These are phyloP conservation scores for Macaca mulatta DNA, from an alignment of 2,113 vertebrate species.

Conservation along the genomic window DNA sequence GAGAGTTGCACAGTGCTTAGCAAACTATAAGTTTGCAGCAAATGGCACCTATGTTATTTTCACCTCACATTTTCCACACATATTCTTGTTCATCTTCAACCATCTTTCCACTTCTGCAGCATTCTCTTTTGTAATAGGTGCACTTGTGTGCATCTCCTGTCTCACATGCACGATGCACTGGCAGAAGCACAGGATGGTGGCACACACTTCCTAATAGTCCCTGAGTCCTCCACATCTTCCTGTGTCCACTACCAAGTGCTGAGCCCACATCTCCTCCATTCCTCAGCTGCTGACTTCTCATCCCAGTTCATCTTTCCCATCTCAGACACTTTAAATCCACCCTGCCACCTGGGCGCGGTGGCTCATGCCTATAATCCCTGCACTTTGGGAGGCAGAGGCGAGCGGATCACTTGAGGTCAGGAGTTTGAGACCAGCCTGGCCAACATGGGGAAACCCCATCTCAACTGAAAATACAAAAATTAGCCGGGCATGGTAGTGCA, in stretches of 20 bases:
- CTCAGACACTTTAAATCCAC: background rate
- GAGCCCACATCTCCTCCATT: too few species aligned
- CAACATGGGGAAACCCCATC: too few species aligned
- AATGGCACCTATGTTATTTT: background rate
- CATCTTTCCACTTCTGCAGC: background rate
- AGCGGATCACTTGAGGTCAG: too few species aligned
- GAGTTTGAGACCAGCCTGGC: too few species aligned
- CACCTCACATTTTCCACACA: background rate
- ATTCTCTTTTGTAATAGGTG: background rate
- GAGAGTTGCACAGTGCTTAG: background rate
- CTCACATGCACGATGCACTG: accelerated
- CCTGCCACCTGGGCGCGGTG: too few species aligned
- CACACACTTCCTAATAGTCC: background rate
- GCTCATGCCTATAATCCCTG: too few species aligned
- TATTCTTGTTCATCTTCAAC: background rate
- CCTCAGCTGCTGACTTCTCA: background rate
- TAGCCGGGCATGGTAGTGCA: accelerated
- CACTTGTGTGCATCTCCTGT: background rate
- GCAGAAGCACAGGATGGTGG: background rate
- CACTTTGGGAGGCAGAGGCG: too few species aligned
- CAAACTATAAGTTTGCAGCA: accelerated
- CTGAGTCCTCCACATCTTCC: background rate
- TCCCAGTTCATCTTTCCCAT: background rate
- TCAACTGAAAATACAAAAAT: too few species aligned
- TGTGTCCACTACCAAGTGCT: background rate